Evolutionary conservation across 2,888 invertebrate genomes (phyloP), one percentile per base, ranked within the genome.

Genomic region (Stenoptilia bipunctidactyla): DNA sequence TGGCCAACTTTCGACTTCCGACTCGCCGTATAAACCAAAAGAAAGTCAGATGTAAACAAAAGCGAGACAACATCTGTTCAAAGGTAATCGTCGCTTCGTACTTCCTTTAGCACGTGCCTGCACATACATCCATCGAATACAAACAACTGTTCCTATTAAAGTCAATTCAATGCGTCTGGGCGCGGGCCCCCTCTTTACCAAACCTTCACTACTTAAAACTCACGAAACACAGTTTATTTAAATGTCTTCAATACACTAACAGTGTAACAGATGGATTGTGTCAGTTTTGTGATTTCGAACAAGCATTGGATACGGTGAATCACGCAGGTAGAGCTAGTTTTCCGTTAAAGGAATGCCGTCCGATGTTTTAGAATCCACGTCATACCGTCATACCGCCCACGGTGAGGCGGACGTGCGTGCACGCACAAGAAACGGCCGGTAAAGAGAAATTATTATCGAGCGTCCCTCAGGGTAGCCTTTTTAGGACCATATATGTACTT

Each of bases 381-480:
- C 79, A 80, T 66, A 76, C 62, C 58, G 72, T 75, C 65, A 57
- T 55, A 61, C 65, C 80, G 76, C 80, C 80, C 66, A 80, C 80
- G 69, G 59, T 42, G 50, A 58, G 59, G 52, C 58, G 61, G 80
- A 71, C 79, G 80, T 75, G 82, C 74, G 76, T 65, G 49, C 42
- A 66, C 63, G 69, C 56, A 58, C 48, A 43, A 47, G 53, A 47
- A 49, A 50, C 46, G 40, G 50, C 48, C 50, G 48, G 50, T 51
- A 53, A 58, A 62, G 63, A 66, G 67, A 70, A 68, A 20, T n/a
- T n/a, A 63, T 52, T 55, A 36, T 49, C 45, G 48, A 56, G 66
- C 52, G 59, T 66, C 44, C 52, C 53, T 40, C 66, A 64, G 48
- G 74, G 73, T 45, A 44, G n/a, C 52, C 43, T 42, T 56, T 55